A percentile compares a stretch with the other conserved stretches of the same genome.
These are phyloP conservation scores for Orthosia gothica DNA, from an alignment of 2,888 invertebrate genomes.

Conservation along the genomic window DNA sequence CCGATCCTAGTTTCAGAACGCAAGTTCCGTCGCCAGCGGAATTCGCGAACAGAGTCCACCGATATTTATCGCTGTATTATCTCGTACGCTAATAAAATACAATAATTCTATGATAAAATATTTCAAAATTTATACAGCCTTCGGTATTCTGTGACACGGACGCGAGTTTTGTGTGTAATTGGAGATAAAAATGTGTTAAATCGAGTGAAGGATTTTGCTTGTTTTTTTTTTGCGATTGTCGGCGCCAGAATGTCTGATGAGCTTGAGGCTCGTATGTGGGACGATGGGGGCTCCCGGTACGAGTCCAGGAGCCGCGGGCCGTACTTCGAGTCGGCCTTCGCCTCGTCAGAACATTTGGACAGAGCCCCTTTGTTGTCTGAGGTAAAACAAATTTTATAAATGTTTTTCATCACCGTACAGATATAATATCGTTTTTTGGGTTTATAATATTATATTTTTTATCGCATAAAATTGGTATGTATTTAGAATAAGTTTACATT, in stretches of 20 bases:
- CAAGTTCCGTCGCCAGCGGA: slow-evolving; percentile 57
- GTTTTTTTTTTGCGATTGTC: slow-evolving; percentile 64
- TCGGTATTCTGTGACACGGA: slow-evolving; percentile 34
- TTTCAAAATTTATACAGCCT: slow-evolving; percentile 32
- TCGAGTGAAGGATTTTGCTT: slow-evolving; percentile 64
- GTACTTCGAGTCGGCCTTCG: slow-evolving; percentile 87
- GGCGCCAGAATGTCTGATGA: slow-evolving; percentile 91
- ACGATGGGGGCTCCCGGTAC: slow-evolving; percentile 85
- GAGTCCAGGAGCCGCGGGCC: slow-evolving; percentile 83
- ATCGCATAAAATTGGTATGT: neutral
- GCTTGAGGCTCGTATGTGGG: slow-evolving; percentile 90
- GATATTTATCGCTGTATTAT: slow-evolving; percentile 68
- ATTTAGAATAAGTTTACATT: neutral
- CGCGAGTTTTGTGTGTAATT: slow-evolving; percentile 47
- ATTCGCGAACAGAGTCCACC: slow-evolving; percentile 27
- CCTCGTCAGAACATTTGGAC: slow-evolving; percentile 87
- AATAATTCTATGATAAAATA: slow-evolving; percentile 66
- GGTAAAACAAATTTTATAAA: slow-evolving; percentile 73
- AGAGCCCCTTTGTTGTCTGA: slow-evolving; percentile 88
- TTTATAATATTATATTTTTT: slow-evolving; percentile 14
- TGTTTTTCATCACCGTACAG: slow-evolving; percentile 13
- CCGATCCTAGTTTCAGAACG: slow-evolving; percentile 58
- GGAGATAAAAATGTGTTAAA: slow-evolving; percentile 68
- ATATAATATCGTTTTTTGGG: slow-evolving; percentile 19
- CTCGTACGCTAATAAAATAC: slow-evolving; percentile 65